These are phyloP conservation scores for Diarsia brunnea DNA, from an alignment of 2,888 invertebrate genomes.

Conservation along the genomic window DNA sequence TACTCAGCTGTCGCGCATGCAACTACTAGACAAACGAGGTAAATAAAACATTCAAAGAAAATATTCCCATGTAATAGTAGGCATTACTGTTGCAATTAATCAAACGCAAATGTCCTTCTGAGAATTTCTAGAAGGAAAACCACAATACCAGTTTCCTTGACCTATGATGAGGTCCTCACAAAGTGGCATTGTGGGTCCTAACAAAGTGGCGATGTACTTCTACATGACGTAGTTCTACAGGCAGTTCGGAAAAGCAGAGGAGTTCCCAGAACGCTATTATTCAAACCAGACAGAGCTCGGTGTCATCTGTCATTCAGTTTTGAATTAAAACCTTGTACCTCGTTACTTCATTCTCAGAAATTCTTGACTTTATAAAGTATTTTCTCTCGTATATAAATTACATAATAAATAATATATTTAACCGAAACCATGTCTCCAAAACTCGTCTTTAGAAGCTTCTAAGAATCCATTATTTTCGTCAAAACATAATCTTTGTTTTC, in stretches of 20 bases:
- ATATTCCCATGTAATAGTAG: not conserved
- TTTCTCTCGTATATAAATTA: constrained; percentile 4
- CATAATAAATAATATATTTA: constrained; percentile 12
- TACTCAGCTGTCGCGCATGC: too few species aligned
- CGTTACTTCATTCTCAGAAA: constrained; percentile 1
- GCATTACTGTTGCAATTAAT: not conserved
- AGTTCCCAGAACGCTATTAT: not conserved
- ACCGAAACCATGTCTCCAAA: not conserved
- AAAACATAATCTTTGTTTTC: constrained; percentile 45
- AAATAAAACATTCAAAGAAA: too few species aligned
- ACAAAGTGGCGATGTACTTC: not conserved
- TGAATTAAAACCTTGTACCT: constrained; percentile 8
- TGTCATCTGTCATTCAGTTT: not conserved
- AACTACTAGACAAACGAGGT: too few species aligned
- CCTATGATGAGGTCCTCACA: not conserved
- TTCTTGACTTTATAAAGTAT: not conserved
- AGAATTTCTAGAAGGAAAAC: not conserved
- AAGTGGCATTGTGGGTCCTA: not conserved
- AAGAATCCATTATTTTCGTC: constrained; percentile 6
- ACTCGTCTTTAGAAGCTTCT: not conserved
- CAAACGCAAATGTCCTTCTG: not conserved
- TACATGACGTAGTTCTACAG: not conserved
- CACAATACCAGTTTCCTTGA: not conserved
- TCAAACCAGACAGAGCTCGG: not conserved
- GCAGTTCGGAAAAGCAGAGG: not conserved